Base-by-base conservation (phyloP, 2,888 invertebrate genomes). In the Parnassius smintheus region DNA sequence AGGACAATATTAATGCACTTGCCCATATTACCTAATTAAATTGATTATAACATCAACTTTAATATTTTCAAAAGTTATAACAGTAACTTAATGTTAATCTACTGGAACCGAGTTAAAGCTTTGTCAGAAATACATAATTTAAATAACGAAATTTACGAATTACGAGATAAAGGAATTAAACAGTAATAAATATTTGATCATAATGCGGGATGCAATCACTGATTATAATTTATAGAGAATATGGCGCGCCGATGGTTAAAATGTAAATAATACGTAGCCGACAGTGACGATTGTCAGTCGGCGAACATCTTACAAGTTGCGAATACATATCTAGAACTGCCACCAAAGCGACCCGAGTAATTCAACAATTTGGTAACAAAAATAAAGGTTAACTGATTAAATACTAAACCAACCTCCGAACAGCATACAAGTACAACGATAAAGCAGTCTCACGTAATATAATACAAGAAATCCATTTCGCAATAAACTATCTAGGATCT, bases 81-180 rank as follows among this genome's bases (percentile, higher is more conserved):
- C 91, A 91, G 89, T 91, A 91, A 91, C 91, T 91, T 89, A 91
- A 84, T 87, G 88, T 81, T 87, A 89, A 85, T 88, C 91, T 91
- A 91, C 88, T 91, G 91, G 90, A 91, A 91, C 91, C 89, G 82
- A 90, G 91, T 91, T 91, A 91, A 91, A 91, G 91, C 91, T 91
- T 91, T 87, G 79, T 86, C 86, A 90, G 86, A 91, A 91, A 88
- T 90, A 85, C 88, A 90, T 86, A 88, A 89, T 89, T 89, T 87
- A 88, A 82, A 86, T 88, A 91, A 90, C 88, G 88, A 90, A 89
- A 86, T 88, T 88, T 85, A 88, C 81, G 86, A 88, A 85, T 88
- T 85, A 88, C 83, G 80, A 85, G 75, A 82, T 81, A 87, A 35
- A 85, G 86, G 86, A 86, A 89, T 85, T 85, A 88, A 90, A 90